Evolutionary conservation across 2,113 vertebrate species (phyloP).

Genomic region (Chitala chitala): DNA sequence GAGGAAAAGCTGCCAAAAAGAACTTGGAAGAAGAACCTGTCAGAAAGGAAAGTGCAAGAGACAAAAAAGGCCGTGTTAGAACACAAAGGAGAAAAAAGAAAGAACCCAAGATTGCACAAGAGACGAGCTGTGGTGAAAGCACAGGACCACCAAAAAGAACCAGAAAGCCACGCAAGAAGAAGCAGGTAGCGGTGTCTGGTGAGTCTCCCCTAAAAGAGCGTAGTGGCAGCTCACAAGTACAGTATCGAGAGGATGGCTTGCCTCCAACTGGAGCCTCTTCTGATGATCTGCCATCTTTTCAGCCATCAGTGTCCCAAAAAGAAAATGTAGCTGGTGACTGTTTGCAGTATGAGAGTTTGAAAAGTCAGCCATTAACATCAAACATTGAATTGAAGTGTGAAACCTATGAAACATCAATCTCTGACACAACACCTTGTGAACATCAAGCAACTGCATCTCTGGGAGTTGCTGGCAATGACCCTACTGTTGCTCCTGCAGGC

Average conservation of each 20-base stretch:
- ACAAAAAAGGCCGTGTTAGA: conserved; percentile 53
- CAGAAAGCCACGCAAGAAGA: conserved; percentile 49
- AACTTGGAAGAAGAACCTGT: conserved; percentile 54
- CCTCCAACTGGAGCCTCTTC: conserved; percentile 48
- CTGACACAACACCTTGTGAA: conserved; percentile 38
- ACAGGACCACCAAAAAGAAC: conserved; percentile 30
- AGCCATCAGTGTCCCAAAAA: conserved; percentile 50
- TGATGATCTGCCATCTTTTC: conserved; percentile 61
- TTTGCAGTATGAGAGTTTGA: conserved; percentile 22
- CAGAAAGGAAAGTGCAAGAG: conserved; percentile 56
- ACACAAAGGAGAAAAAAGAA: conserved; percentile 63
- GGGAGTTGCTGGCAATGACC: conserved; percentile 24
- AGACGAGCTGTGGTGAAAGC: conserved; percentile 22
- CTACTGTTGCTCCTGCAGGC: not conserved
- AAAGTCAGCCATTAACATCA: conserved; percentile 18
- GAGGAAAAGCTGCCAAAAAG: conserved; percentile 56
- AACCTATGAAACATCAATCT: conserved; percentile 50
- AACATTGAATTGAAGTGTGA: conserved; percentile 51
- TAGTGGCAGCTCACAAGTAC: conserved; percentile 49
- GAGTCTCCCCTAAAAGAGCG: conserved; percentile 46
- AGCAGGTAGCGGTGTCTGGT: conserved; percentile 36
- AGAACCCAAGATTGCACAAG: conserved; percentile 46
- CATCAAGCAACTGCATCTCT: conserved; percentile 24
- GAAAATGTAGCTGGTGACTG: conserved; percentile 43
- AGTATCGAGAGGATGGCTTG: conserved; percentile 54